Evolutionary conservation across 2,797 vertebrate species (phyloP), one percentile per base, ranked within the genome.

Genomic region (Antrozous pallidus): DNA sequence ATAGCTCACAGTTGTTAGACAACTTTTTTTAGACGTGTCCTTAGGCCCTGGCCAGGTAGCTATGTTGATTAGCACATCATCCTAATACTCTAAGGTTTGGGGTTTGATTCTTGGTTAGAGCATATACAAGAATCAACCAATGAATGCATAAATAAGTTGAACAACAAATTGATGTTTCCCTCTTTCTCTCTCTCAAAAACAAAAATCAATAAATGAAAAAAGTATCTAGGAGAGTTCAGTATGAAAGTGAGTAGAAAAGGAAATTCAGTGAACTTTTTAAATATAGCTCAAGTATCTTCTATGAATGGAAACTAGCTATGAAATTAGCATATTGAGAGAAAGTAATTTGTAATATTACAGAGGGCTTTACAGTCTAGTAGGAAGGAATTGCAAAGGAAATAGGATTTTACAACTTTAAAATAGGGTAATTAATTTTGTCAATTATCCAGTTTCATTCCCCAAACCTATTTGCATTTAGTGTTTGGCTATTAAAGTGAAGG

Each of bases 361-460:
- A 65, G 5, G 33, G 2, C 12, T 94, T 88, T 93, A 86, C 18
- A 79, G 56, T 87, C 81, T 84, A 86, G 40, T 20, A 71, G 58
- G 54, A 88, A 94, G 88, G 54, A 56, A 92, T 12, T 77, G 61
- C 33, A 92, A 94, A 93, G n/a, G 24, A 92, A 90, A 88, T n/a
- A 85, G 61, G 22, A 88, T 73, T 88, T 69, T 73, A 47, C 11
- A 81, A 70, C 89, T 97, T 95, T 24, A 6, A 96, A 94, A 93
- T 61, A 88, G 42, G 26, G 61, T 90, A 92, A 36, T 24, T 87
- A 93, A 95, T 93, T 95, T 90, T 33, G 85, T 65, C 79, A 73
- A 73, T 79, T 73, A 84, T 63, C 20, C 67, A 95, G 24, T 78
- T 93, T 67, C 33, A 79, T 11, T 92, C 47, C 6, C 16, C 13